phyloP scores from a whole-genome alignment of 2,113 vertebrate genomes.

The Tachuris rubrigastra region DNA sequence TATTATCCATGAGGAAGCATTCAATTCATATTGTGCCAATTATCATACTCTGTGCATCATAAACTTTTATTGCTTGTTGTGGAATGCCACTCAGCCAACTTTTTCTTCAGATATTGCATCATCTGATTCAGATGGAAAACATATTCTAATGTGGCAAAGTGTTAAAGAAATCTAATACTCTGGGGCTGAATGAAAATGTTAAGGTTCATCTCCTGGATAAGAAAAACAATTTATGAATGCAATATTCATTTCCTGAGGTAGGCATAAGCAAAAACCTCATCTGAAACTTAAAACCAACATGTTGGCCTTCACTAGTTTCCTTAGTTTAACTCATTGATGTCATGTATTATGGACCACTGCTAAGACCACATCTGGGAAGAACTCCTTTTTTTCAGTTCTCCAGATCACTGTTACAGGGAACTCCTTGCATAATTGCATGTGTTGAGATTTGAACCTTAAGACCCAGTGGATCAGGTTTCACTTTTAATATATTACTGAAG shows the following conservation, averaged over 20 bases:
- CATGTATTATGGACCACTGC: slow-evolving; percentile 64
- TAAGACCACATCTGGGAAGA: slow-evolving; percentile 69
- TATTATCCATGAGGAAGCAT: slow-evolving; percentile 77
- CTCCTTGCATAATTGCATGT: slow-evolving; percentile 59
- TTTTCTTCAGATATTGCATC: slow-evolving; percentile 76
- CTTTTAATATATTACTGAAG: slow-evolving; percentile 63
- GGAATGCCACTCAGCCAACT: slow-evolving; percentile 75
- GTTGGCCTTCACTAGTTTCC: slow-evolving; percentile 76
- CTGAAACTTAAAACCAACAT: slow-evolving; percentile 74
- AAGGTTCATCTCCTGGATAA: slow-evolving; percentile 79
- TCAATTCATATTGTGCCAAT: slow-evolving; percentile 78
- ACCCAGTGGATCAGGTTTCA: slow-evolving; percentile 53
- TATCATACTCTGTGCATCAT: slow-evolving; percentile 77
- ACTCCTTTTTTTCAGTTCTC: slow-evolving; percentile 36
- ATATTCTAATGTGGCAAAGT: slow-evolving; percentile 81
- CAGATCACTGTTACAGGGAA: slow-evolving; percentile 71
- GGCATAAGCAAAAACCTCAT: slow-evolving; percentile 74
- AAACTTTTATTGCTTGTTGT: slow-evolving; percentile 81
- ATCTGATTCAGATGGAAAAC: slow-evolving; percentile 80
- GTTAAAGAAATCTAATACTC: slow-evolving; percentile 81
- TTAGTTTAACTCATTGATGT: slow-evolving; percentile 80
- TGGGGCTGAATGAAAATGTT: slow-evolving; percentile 78
- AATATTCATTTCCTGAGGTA: slow-evolving; percentile 83
- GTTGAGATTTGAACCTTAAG: slow-evolving; percentile 42
- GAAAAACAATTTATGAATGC: slow-evolving; percentile 80